Evolutionary conservation across 2,113 vertebrate genomes (phyloP), one percentile per base, ranked within the genome.

Genomic region (Todiramphus chloris): DNA sequence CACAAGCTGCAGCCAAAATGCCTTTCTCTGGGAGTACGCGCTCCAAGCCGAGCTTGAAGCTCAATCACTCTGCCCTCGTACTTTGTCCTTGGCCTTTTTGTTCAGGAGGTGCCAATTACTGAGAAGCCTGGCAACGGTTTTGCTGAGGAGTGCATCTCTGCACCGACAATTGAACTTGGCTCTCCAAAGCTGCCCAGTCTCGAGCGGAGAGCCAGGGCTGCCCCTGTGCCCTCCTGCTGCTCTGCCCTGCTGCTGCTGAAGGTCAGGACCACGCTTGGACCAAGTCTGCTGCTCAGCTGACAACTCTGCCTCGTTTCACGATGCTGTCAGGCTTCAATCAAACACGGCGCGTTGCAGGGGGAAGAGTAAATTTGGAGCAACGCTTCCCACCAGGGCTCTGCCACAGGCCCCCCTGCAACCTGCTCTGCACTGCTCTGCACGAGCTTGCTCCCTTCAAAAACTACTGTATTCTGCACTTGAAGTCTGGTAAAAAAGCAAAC

Each of bases 61-160:
- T 75, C 6, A 0, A 12, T 48, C 64, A 31, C 69, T 64, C 83
- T 76, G 86, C 70, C 90, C 72, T 58, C 25, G 1, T 46, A 19
- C 72, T 95, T 83, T 89, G 43, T 72, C 89, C 93, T 84, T 56
- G 39, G 83, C 83, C 51, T 91, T 87, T 92, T 87, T 91, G 69
- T 91, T 89, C 41, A 76, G 70, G 37, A 91, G 41, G 66, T 91
- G 93, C 91, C 84, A 94, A 73, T 84, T 82, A 46, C 62, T 28
- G 67, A 55, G 56, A n/a, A 67, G 10, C 13, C 76, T 95, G 92
- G 90, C 60, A 28, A 0, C 4, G 18, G 9, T 80, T 94, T 93
- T 88, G 87, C 87, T 77, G 93, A 91, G 35, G 59, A 85, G 10
- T 23, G 55, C 69, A 91, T 73, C 82, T 80, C 4, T 11, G 19